Evolutionary conservation across 35 echinoderm and acorn worm genomes (phyloP), one percentile per base, ranked within the genome.

Genomic region (Apostichopus californicus): DNA sequence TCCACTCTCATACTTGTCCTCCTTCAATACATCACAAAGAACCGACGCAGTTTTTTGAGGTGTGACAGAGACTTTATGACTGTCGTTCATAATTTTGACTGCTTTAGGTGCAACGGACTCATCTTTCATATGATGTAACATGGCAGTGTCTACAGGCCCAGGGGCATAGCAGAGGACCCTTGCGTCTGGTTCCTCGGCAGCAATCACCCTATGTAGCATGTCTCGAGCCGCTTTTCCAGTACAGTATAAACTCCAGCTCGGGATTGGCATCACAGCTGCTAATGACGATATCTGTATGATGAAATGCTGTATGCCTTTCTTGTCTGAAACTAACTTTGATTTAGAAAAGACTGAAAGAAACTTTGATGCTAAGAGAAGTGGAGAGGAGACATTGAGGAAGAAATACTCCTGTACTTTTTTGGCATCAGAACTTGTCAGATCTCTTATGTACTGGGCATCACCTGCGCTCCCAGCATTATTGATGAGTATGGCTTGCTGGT

Each of bases 381-480:
- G 83, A 12, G 90, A 94, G 17, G 86, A 92, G 2, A 96, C 54
- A 63, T 96, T 96, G 54, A 94, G 20, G 80, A 92, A 80, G 52
- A 79, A 92, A 59, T 56, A 94, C 15, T 92, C 68, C 84, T 94
- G 93, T 21, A 94, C 8, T 7, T 66, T 54, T n/a, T 70, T 46
- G 15, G 78, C 21, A 78, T 92, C 91, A 58, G 82, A 61, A 1
- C 56, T 60, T 22, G 46, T 64, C 5, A 89, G 52, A 55, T 89
- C 86, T 72, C 86, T 89, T 61, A 54, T 53, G 68, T 72, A 89
- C 25, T 83, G 71, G 5, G 90, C 66, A 46, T 96, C 95, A 17
- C 95, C 93, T 5, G 94, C 34, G 18, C 90, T 84, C 8, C 87
- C 95, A 24, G 93, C 95, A 20, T 96, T 96, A 52, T 96, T 77